These are phyloP conservation scores for Pseudotriccus pelzelni DNA, from an alignment of 2,797 vertebrate genomes.

Conservation along the genomic window DNA sequence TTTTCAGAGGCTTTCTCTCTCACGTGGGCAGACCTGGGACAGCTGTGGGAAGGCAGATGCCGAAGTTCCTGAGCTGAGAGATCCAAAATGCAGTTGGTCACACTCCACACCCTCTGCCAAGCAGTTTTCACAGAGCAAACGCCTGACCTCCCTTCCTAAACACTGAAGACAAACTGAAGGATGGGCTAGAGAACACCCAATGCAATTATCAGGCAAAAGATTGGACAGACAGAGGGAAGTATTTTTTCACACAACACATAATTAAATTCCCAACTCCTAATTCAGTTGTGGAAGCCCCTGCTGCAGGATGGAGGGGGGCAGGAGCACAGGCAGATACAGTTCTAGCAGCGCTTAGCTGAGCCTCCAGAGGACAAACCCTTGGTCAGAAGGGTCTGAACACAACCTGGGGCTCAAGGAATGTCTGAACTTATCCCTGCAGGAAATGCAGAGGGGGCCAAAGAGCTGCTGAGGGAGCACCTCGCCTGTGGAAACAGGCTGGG, in stretches of 20 bases:
- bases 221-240: neutral
- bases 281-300: neutral
- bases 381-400: neutral
- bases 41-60: conserved; percentile 32
- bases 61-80: neutral
- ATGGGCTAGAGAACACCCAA: neutral
- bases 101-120: neutral
- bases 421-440: neutral
- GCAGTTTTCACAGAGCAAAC: neutral
- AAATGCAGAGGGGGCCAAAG: neutral
- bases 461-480: neutral
- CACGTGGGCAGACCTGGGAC: neutral
- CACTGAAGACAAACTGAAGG: neutral
- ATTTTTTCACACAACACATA: conserved; percentile 2
- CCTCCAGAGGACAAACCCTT: neutral
- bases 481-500: neutral
- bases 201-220: conserved; percentile 8
- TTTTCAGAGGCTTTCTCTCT: neutral
- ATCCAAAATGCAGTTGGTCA: neutral
- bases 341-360: neutral
- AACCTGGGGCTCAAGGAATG: neutral
- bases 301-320: neutral
- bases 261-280: conserved; percentile 13
- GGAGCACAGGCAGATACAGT: neutral
- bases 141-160: neutral